These are phyloP conservation scores for Ceuthmochares aereus DNA, from an alignment of 2,113 vertebrate species.

Conservation along the genomic window DNA sequence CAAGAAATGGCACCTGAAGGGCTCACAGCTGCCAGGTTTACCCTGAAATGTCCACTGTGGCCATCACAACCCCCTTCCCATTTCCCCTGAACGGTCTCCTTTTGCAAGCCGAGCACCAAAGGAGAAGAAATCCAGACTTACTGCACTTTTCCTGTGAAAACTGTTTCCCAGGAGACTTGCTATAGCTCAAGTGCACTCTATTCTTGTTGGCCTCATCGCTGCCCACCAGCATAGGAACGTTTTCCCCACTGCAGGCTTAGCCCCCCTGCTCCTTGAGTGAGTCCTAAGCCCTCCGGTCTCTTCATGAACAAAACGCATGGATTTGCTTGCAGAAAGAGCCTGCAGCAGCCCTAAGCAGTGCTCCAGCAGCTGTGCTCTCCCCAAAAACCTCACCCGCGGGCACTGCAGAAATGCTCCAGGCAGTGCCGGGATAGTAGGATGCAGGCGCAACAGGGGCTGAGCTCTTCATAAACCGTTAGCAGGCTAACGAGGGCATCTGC, in stretches of 20 bases:
- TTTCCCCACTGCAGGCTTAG: neutral
- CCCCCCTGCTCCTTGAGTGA: neutral
- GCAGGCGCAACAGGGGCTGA: neutral
- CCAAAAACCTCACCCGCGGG: neutral
- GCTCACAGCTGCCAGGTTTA: neutral
- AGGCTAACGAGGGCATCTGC: conserved; percentile 56
- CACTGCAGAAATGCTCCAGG: neutral
- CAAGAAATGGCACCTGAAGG: rapidly evolving
- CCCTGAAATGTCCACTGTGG: neutral
- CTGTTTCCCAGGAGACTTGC: neutral
- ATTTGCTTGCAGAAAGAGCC: neutral
- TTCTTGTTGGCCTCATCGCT: neutral
- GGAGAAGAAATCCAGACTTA: conserved; percentile 35
- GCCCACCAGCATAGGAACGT: neutral
- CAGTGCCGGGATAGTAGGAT: neutral
- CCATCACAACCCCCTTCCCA: neutral
- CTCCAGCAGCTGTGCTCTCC: neutral
- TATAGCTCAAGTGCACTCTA: neutral
- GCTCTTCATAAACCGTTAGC: neutral
- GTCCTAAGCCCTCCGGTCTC: neutral
- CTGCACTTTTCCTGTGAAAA: neutral
- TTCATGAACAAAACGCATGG: neutral
- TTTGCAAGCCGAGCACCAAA: neutral
- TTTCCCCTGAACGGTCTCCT: neutral
- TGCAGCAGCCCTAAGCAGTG: neutral